Evolutionary conservation across 2,888 invertebrate species (phyloP).

Genomic region (Celastrina argiolus): DNA sequence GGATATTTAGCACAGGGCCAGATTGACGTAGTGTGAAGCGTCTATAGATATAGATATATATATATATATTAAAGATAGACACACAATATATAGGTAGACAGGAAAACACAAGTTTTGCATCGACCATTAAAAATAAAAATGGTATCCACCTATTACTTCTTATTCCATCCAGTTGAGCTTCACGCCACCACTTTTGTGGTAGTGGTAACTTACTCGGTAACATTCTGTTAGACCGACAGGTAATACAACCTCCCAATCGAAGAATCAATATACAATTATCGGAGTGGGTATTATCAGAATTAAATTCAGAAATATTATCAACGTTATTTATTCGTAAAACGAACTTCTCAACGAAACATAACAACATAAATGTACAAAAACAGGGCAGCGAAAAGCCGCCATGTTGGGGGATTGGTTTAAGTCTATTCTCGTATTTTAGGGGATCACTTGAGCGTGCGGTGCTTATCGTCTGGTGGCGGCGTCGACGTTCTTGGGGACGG

Average conservation of each 20-base stretch:
- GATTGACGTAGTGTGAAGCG: too few relatives aligned
- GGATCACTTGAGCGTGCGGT: conserved; percentile 21
- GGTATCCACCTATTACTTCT: too few relatives aligned
- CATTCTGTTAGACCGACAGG: background rate
- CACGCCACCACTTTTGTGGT: too few relatives aligned
- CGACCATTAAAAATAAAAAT: too few relatives aligned
- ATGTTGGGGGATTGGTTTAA: conserved; percentile 26
- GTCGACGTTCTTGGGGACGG: conserved; percentile 71
- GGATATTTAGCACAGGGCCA: too few relatives aligned
- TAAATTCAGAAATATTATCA: background rate
- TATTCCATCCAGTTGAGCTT: background rate
- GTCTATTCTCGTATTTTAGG: conserved; percentile 16
- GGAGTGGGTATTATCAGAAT: background rate
- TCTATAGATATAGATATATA: too few relatives aligned
- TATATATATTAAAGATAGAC: too few relatives aligned
- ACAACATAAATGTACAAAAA: conserved; percentile 50
- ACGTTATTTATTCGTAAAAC: conserved; percentile 37
- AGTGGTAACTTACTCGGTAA: background rate
- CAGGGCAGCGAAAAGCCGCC: conserved; percentile 50
- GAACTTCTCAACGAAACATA: conserved; percentile 43
- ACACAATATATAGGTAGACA: too few relatives aligned
- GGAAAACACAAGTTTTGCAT: too few relatives aligned
- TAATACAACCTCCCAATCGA: background rate
- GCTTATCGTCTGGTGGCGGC: conserved; percentile 36
- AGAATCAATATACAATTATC: background rate